phyloP scores from a whole-genome alignment of 2,113 vertebrate genomes.

The Sylvia atricapilla region DNA sequence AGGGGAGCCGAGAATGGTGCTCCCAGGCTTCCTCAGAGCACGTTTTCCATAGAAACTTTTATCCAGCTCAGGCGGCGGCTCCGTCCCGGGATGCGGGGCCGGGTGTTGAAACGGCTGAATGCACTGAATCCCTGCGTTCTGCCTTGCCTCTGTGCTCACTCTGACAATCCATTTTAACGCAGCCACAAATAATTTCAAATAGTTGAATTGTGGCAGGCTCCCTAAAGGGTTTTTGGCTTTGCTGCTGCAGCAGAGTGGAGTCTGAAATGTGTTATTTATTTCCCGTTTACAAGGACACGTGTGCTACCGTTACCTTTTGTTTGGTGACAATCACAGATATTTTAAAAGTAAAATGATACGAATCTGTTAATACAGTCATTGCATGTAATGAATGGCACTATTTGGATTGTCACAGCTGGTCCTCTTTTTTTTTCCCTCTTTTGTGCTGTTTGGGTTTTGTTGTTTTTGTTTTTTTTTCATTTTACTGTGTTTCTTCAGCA shows the following conservation, averaged over 20 bases:
- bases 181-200: neutral
- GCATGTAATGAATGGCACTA: fast-evolving
- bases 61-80: neutral
- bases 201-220: neutral
- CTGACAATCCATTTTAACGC: neutral
- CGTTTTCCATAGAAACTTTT: neutral
- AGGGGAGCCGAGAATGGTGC: neutral
- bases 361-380: fast-evolving
- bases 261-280: neutral
- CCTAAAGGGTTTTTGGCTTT: neutral
- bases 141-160: fast-evolving
- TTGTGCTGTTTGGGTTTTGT: no score
- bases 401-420: neutral
- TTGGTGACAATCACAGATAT: no score
- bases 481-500: neutral
- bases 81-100: neutral
- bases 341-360: neutral
- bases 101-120: neutral
- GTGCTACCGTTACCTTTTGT: neutral
- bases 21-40: neutral
- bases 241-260: neutral
- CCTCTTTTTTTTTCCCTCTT: neutral
- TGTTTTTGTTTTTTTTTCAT: no score
- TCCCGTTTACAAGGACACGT: fast-evolving
- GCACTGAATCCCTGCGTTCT: fast-evolving